These are phyloP conservation scores for Poicephalus meyeri DNA, from an alignment of 2,113 vertebrate species.

Conservation along the genomic window DNA sequence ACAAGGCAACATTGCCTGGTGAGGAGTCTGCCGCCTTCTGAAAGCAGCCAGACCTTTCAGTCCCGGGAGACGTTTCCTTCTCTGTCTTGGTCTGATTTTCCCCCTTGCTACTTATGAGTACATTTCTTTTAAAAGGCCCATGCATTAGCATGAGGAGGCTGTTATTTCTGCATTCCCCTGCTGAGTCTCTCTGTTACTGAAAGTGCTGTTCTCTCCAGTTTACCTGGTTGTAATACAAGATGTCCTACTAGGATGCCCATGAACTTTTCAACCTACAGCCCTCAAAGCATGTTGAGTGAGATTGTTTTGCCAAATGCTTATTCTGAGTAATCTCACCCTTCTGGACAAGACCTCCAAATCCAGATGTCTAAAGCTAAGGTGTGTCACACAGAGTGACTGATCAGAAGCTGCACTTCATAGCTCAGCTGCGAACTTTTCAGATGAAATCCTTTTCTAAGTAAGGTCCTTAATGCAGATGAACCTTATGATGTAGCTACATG, in stretches of 20 bases:
- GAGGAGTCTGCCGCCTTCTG: background rate
- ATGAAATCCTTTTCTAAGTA: background rate
- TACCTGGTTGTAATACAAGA: background rate
- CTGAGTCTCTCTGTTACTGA: background rate
- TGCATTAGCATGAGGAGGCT: background rate
- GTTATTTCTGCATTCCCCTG: background rate
- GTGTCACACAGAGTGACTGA: background rate
- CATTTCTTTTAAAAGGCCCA: background rate
- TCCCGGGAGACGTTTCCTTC: background rate
- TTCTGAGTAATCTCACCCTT: background rate
- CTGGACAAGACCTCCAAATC: background rate
- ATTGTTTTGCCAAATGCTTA: background rate
- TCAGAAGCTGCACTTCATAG: background rate
- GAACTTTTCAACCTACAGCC: background rate
- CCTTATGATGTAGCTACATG: background rate
- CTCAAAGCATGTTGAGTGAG: background rate
- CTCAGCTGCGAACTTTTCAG: background rate
- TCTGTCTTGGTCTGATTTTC: background rate
- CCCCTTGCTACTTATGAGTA: background rate
- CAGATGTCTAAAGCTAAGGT: background rate
- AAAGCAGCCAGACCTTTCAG: background rate
- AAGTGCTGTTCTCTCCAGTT: background rate
- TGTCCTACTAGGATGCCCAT: background rate
- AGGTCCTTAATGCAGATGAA: background rate
- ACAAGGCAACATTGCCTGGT: background rate